Evolutionary conservation across 2,113 vertebrate species (phyloP).

Genomic region (Ophiodon elongatus): DNA sequence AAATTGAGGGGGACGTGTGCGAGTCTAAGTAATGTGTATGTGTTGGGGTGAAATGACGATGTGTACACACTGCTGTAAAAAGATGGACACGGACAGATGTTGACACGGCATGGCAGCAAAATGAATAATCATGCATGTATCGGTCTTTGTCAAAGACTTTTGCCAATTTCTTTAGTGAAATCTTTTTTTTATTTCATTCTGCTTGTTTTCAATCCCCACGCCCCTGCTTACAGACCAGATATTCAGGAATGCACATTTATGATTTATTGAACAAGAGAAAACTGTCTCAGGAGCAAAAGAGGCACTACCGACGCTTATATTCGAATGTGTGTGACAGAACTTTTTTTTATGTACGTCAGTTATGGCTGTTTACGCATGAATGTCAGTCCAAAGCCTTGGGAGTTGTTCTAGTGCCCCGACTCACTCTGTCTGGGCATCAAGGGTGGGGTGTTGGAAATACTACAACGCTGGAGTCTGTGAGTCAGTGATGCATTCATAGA

Average conservation of each 20-base stretch:
- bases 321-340: constrained; percentile 17
- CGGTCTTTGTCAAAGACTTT: neutral
- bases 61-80: neutral
- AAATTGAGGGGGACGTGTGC: constrained; percentile 10
- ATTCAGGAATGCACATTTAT: neutral
- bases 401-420: constrained; percentile 46
- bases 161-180: neutral
- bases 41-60: constrained; percentile 4
- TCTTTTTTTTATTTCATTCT: neutral
- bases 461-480: neutral
- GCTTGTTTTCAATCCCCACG: constrained; percentile 1
- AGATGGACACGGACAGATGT: neutral
- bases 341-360: constrained; percentile 5
- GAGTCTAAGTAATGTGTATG: neutral
- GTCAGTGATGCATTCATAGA: constrained; percentile 23
- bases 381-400: constrained; percentile 56
- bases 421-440: constrained; percentile 27
- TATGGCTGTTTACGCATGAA: constrained; percentile 47
- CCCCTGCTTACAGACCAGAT: neutral
- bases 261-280: constrained; percentile 40
- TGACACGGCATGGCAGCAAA: neutral
- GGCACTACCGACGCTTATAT: constrained; percentile 21
- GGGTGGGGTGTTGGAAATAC: constrained; percentile 43
- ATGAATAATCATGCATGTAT: neutral
- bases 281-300: constrained; percentile 11